Evolutionary conservation across 2,797 vertebrate species (phyloP).

Genomic region (Euthynnus affinis): DNA sequence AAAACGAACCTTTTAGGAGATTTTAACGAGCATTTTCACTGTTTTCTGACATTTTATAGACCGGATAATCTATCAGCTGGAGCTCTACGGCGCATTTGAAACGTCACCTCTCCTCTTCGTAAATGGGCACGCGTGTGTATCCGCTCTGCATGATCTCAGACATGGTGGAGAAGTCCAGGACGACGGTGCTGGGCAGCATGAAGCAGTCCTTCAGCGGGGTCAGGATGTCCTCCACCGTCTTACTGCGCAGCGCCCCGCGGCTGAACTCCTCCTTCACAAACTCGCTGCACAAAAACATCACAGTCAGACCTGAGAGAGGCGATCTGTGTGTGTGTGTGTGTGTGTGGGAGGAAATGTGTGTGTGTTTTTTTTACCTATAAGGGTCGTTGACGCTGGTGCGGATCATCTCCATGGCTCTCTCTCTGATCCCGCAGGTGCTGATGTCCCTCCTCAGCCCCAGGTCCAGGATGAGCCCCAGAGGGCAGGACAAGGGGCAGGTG

Average conservation of each 20-base stretch:
- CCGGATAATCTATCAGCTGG: no score
- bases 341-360: background rate
- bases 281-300: conserved; percentile 77
- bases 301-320: background rate
- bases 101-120: conserved; percentile 91
- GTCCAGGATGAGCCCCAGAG: conserved; percentile 90
- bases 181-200: conserved; percentile 89
- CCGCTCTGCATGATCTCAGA: conserved; percentile 95
- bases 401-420: conserved; percentile 89
- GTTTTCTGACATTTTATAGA: no score
- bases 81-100: no score
- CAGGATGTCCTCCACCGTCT: conserved; percentile 94
- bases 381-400: conserved; percentile 89
- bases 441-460: conserved; percentile 85
- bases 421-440: conserved; percentile 87
- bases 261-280: conserved; percentile 93
- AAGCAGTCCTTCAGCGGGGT: conserved; percentile 93
- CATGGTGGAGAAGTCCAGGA: conserved; percentile 93
- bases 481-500: conserved; percentile 89
- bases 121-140: conserved; percentile 93
- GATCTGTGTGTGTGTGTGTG: no score
- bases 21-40: no score
- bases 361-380: conserved; percentile 77
- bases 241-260: conserved; percentile 88
- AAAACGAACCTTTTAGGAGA: no score